Base-by-base conservation (phyloP, 1,140 invertebrate species). In the Cherax quadricarinatus region DNA sequence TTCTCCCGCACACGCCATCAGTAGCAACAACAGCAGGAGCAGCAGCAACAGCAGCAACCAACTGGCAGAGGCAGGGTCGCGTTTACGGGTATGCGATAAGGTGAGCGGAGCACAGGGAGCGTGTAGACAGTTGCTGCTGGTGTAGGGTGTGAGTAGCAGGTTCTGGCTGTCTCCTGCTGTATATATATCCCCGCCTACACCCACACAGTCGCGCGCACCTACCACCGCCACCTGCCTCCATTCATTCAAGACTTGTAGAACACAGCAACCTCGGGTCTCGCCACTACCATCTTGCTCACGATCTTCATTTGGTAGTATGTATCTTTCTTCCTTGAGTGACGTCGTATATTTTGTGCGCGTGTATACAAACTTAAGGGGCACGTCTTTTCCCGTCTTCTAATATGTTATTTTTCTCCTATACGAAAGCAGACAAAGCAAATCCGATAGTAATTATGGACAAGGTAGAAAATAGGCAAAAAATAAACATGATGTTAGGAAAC, bases 101-200 rank as follows among this genome's bases (percentile, higher is more conserved):
- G 70, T 75, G 70, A 30, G n/a, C n/a, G 24, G 70, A 30, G 24
- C 4, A 30, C n/a, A 6, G 21, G 70, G n/a, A 16, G 62, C 62
- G 62, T 66, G 16, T 66, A 18, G 57, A 16, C 1, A 66, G 62
- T 66, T 18, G 16, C 62, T 18, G 62, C 62, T 66, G 5, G 62
- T 18, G 62, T 21, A 16, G 5, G 62, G 16, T 21, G 62, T 66
- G 18, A 18, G 62, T 14, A 18, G 21, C 5, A 5, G 62, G 16
- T 16, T 60, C 9, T 60, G 62, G 18, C 51, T 30, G 49, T n/a
- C 81, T 53, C 81, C 51, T 18, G 48, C 81, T 83, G 18, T 83
- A 83, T 83, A 83, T 83, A 83, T 83, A 83, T 24, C 24, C 80
- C 81, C 12, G 70, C 21, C 51, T 83, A 51, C 81, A 83, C 81